A percentile compares a stretch with the other conserved stretches of the same genome.
Evolutionary conservation across 2,888 invertebrate genomes (phyloP).

Genomic region (Geophilus truncorum): DNA sequence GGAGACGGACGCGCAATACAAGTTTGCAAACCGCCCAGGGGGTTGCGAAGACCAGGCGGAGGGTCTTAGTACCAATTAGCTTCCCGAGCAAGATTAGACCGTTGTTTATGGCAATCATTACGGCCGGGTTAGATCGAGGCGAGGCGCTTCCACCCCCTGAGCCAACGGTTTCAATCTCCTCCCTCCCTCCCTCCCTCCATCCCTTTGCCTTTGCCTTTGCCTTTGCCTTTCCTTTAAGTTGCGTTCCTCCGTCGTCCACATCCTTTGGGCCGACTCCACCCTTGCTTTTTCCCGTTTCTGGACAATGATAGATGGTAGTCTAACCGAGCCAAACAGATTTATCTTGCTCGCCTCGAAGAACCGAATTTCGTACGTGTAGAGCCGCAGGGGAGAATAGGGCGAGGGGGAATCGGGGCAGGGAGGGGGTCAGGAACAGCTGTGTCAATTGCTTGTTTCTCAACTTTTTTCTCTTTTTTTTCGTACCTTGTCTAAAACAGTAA

Average conservation of each 20-base stretch:
- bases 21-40: background rate
- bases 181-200: no score
- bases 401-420: background rate
- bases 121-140: background rate
- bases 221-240: no score
- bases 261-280: background rate
- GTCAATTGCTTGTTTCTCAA: conserved; percentile 4
- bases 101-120: conserved; percentile 10
- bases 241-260: background rate
- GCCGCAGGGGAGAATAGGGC: background rate
- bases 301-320: background rate
- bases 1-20: background rate
- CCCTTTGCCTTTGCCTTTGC: no score
- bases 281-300: background rate
- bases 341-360: conserved; percentile 4
- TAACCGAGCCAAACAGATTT: conserved; percentile 3
- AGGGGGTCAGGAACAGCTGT: background rate
- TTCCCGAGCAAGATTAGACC: background rate
- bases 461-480: background rate
- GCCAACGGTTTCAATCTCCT: background rate
- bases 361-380: background rate
- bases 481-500: background rate
- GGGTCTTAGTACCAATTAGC: background rate
- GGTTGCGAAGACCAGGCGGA: background rate
- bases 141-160: background rate